phyloP scores from a whole-genome alignment of 1,140 invertebrate genomes.

The Fopius arisanus region DNA sequence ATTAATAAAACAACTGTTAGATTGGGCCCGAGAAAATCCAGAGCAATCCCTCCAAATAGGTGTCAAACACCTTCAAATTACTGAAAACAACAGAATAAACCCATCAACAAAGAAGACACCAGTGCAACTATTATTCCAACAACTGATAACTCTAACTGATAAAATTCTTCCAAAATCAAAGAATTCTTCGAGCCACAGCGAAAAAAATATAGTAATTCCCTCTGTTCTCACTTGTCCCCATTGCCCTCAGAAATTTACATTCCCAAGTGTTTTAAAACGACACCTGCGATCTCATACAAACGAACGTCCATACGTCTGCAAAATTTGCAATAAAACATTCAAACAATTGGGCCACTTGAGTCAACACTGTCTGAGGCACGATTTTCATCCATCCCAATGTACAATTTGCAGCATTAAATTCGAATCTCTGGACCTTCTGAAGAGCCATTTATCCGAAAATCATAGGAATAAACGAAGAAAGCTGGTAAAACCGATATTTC shows the following conservation, averaged over 20 bases:
- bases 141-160: neutral
- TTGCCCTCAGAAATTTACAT: constrained; percentile 51
- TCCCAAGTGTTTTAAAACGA: constrained; percentile 67
- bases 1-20: constrained; percentile 24
- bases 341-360: constrained; percentile 66
- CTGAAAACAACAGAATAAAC: constrained; percentile 44
- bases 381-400: constrained; percentile 56
- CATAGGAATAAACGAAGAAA: constrained; percentile 15
- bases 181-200: constrained; percentile 3
- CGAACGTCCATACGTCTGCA: constrained; percentile 70
- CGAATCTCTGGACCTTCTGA: constrained; percentile 41
- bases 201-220: constrained; percentile 7
- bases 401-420: constrained; percentile 43
- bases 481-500: constrained; percentile 42
- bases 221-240: constrained; percentile 39
- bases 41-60: constrained; percentile 43
- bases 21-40: constrained; percentile 44
- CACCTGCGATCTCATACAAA: constrained; percentile 80
- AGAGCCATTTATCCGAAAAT: constrained; percentile 38
- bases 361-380: constrained; percentile 67
- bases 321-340: constrained; percentile 66
- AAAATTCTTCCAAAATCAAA: neutral
- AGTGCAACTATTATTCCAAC: constrained; percentile 43
- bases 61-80: constrained; percentile 46
- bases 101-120: constrained; percentile 40